These are phyloP conservation scores for Odontothrips loti DNA, from an alignment of 2,888 invertebrate species.

Conservation along the genomic window DNA sequence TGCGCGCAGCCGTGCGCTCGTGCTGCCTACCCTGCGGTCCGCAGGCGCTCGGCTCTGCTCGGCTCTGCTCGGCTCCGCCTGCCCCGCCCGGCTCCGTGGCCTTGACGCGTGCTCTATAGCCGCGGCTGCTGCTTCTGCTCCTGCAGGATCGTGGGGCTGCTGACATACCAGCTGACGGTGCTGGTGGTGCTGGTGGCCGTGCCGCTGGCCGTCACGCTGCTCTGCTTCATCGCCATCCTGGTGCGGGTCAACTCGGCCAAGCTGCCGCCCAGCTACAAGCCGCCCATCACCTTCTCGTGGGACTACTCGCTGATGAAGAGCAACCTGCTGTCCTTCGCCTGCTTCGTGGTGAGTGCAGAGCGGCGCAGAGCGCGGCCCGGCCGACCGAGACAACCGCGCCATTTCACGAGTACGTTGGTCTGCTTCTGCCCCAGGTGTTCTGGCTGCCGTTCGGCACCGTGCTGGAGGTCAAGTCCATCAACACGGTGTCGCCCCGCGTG, in stretches of 20 bases:
- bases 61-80: too few relatives aligned
- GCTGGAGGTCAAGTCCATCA: constrained; percentile 54
- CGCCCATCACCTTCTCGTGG: constrained; percentile 58
- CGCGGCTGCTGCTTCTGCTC: neutral
- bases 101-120: neutral
- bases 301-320: constrained; percentile 60
- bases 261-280: constrained; percentile 57
- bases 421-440: constrained; percentile 42
- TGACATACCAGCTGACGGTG: constrained; percentile 55
- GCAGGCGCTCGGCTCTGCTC: neutral
- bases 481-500: constrained; percentile 50
- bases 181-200: constrained; percentile 56
- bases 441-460: constrained; percentile 67
- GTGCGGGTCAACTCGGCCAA: constrained; percentile 53
- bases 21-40: neutral
- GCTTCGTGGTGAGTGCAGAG: constrained; percentile 48
- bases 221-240: constrained; percentile 52
- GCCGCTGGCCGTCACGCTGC: constrained; percentile 55
- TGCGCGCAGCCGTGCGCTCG: neutral
- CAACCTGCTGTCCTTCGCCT: constrained; percentile 60
- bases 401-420: too few relatives aligned
- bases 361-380: neutral
- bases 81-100: neutral
- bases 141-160: constrained; percentile 53
- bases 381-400: too few relatives aligned